Evolutionary conservation across 2,888 invertebrate genomes (phyloP).

Genomic region (Agrotis exclamationis): DNA sequence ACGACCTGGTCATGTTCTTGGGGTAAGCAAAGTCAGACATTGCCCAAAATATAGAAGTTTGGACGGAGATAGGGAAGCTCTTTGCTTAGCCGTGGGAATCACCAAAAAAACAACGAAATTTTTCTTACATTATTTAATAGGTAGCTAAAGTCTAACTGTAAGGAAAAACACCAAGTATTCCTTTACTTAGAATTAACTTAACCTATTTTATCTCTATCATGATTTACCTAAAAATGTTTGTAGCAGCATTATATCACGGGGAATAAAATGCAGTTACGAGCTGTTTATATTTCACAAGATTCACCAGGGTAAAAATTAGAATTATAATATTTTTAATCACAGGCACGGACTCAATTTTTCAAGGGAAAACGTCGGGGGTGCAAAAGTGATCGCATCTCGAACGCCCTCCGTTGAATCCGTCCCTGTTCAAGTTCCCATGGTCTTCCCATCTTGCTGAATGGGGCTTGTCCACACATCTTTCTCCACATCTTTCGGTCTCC

Average conservation of each 20-base stretch:
- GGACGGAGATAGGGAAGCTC: background rate
- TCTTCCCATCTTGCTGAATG: conserved; percentile 16
- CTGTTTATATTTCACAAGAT: conserved; percentile 1
- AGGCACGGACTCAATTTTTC: conserved; percentile 18
- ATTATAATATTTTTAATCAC: no score
- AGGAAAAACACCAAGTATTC: conserved; percentile 35
- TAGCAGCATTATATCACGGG: background rate
- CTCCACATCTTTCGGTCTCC: background rate
- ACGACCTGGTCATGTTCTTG: background rate
- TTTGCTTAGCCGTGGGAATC: background rate
- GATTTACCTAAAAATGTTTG: background rate
- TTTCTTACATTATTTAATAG: background rate
- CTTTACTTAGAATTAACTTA: conserved; percentile 31
- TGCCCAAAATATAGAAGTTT: background rate
- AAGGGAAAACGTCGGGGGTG: background rate
- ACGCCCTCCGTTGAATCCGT: conserved; percentile 16
- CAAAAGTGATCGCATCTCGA: background rate
- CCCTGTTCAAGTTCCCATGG: conserved; percentile 19
- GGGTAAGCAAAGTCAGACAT: no score
- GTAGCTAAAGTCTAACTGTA: conserved; percentile 5
- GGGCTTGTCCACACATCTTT: background rate
- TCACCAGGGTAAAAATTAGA: background rate
- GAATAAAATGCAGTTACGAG: background rate
- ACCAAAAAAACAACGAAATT: background rate
- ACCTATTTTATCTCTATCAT: conserved; percentile 16